A percentile compares a stretch with the other conserved stretches of the same genome.
Conservation (phyloP, 2,113 vertebrate genomes). For the Cochlearius cochlearius region DNA sequence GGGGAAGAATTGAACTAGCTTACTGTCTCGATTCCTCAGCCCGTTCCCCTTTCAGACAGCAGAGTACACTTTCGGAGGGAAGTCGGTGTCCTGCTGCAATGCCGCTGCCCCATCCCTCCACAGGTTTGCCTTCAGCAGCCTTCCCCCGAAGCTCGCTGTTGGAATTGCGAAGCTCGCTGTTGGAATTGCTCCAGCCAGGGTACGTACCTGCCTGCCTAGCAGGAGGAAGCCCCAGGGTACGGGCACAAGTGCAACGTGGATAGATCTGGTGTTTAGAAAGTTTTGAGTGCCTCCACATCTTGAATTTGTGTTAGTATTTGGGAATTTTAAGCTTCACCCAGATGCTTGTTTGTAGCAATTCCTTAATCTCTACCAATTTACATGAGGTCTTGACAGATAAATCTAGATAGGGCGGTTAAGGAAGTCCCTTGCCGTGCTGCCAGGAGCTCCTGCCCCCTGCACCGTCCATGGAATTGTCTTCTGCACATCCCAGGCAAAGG, state of each 20-base stretch:
- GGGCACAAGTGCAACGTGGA: rapidly evolving
- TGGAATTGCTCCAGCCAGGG: neutral
- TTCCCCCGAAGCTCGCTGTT: neutral
- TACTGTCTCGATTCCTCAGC: neutral
- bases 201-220: neutral
- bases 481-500: neutral
- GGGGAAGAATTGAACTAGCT: neutral
- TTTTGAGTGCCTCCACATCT: neutral
- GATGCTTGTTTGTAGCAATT: neutral
- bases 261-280: neutral
- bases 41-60: neutral
- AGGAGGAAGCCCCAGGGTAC: neutral
- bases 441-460: neutral
- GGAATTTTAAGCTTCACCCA: neutral
- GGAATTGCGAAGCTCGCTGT: neutral
- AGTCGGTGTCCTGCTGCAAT: neutral
- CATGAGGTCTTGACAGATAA: neutral
- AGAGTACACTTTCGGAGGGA: neutral
- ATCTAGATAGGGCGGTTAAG: neutral
- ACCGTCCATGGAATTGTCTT: neutral
- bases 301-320: neutral
- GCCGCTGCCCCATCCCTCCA: neutral
- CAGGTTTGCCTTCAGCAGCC: neutral
- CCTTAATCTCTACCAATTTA: neutral
- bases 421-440: neutral